Percentiles rank a stretch among this genome's conserved stretches.
phyloP scores from a whole-genome alignment of 30 jellyfish, hydroid and myxozoan species.

The Aurelia aurita region DNA sequence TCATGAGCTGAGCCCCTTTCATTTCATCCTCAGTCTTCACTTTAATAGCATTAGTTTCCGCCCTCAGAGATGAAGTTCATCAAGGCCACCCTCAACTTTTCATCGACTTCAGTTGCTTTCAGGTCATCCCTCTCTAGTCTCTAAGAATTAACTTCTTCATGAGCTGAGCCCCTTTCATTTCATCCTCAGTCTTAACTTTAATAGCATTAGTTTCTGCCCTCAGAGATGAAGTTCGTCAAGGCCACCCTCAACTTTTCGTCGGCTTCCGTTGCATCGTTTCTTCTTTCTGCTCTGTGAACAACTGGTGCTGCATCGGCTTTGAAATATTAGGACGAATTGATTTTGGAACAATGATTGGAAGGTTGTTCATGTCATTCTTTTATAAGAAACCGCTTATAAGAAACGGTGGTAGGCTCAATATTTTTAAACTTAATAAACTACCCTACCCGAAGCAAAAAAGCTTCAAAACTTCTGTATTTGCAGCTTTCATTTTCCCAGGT shows the following conservation, averaged over 20 bases:
- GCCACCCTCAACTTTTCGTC: neutral
- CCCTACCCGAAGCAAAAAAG: too few relatives aligned
- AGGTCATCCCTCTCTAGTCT: neutral
- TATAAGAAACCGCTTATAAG: too few relatives aligned
- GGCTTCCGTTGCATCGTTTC: neutral
- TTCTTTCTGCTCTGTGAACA: too few relatives aligned
- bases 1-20: neutral
- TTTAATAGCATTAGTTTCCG: neutral
- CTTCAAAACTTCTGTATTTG: too few relatives aligned
- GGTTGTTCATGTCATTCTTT: too few relatives aligned
- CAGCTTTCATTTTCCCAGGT: too few relatives aligned
- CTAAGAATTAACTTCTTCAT: neutral
- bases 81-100: neutral
- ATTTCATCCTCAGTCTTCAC: neutral
- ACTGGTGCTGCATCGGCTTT: too few relatives aligned
- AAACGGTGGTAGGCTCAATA: too few relatives aligned
- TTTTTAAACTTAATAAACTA: too few relatives aligned
- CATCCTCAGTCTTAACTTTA: neutral
- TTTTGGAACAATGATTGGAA: too few relatives aligned
- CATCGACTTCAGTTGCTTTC: constrained; percentile 2
- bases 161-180: neutral
- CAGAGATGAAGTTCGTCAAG: neutral
- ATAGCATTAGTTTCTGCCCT: neutral
- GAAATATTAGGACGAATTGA: too few relatives aligned
- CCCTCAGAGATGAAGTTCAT: neutral